Percentiles rank a stretch among this genome's conserved stretches.
These are phyloP conservation scores for Coregonus ussuriensis DNA, from an alignment of 2,797 vertebrate genomes.

Conservation along the genomic window DNA sequence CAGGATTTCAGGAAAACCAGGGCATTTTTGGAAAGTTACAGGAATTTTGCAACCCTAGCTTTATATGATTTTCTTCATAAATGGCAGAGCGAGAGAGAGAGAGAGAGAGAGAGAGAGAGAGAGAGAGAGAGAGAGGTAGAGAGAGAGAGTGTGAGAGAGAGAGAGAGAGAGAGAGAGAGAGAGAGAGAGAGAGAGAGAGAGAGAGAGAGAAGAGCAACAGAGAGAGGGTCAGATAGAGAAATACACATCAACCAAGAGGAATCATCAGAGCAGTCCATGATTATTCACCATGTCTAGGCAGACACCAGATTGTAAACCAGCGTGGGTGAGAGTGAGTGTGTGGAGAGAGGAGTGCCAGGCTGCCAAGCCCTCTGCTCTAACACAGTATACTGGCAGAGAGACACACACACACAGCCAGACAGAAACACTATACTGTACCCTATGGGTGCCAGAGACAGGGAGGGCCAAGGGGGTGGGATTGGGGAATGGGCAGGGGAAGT, in stretches of 20 bases:
- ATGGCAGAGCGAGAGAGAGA: slow-evolving; percentile 7
- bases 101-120: too few species aligned
- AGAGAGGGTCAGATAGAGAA: background rate
- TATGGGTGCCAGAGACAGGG: background rate
- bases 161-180: background rate
- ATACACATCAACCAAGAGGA: background rate
- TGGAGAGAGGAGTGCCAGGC: background rate
- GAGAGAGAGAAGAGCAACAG: background rate
- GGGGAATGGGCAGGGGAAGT: too few species aligned
- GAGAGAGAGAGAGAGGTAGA: too few species aligned
- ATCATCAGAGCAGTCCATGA: background rate
- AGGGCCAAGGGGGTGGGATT: background rate
- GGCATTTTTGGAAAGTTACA: too few species aligned
- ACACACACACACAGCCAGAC: background rate
- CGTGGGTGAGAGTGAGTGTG: background rate
- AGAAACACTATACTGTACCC: background rate
- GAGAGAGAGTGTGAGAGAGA: too few species aligned
- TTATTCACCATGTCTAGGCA: background rate
- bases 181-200: background rate
- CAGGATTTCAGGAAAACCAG: too few species aligned
- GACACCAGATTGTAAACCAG: background rate
- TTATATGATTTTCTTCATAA: too few species aligned
- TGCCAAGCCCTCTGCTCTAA: background rate
- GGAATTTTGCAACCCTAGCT: too few species aligned
- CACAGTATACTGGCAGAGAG: background rate